A percentile compares a stretch with the other conserved stretches of the same genome.
Evolutionary conservation across 2,113 vertebrate genomes (phyloP).

Genomic region (Pavo muticus): DNA sequence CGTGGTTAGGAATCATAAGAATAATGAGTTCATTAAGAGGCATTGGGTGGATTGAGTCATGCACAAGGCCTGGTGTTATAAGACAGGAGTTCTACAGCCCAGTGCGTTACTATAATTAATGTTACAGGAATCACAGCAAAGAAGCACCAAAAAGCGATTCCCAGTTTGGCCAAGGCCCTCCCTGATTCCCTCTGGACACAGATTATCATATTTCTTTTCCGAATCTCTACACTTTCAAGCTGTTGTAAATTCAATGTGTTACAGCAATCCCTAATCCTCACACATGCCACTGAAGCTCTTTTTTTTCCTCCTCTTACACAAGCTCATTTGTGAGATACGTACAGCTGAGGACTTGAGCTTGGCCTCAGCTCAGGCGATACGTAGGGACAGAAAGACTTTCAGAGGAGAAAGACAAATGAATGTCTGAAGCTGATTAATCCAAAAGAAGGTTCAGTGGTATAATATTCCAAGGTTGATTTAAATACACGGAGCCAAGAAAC

Average conservation of each 20-base stretch:
- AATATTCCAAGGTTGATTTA: background rate
- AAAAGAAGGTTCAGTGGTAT: slow-evolving; percentile 7
- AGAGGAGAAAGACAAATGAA: slow-evolving; percentile 61
- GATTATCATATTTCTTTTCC: slow-evolving; percentile 74
- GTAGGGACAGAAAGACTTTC: slow-evolving; percentile 46
- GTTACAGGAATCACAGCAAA: slow-evolving; percentile 51
- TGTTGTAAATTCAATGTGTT: slow-evolving; percentile 45
- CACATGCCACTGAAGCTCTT: slow-evolving; percentile 18
- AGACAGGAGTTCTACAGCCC: slow-evolving; percentile 40
- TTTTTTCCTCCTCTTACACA: background rate
- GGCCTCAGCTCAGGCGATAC: slow-evolving; percentile 65
- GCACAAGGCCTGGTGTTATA: slow-evolving; percentile 42
- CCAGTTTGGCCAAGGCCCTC: slow-evolving; percentile 58
- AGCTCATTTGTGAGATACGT: slow-evolving; percentile 67
- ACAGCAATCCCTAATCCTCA: slow-evolving; percentile 47
- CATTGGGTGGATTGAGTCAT: slow-evolving; percentile 37
- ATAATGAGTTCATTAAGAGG: slow-evolving; percentile 69
- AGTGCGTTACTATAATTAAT: slow-evolving; percentile 63
- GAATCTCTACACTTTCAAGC: slow-evolving; percentile 40
- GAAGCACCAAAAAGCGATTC: slow-evolving; percentile 69
- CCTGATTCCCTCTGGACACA: slow-evolving; percentile 55
- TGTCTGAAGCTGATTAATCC: slow-evolving; percentile 60
- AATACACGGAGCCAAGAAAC: background rate
- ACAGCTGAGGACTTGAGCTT: slow-evolving; percentile 35
- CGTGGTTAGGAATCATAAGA: slow-evolving; percentile 59